These are phyloP conservation scores for Aphelenchoides besseyi DNA, from an alignment of 1,140 invertebrate genomes.

Conservation along the genomic window DNA sequence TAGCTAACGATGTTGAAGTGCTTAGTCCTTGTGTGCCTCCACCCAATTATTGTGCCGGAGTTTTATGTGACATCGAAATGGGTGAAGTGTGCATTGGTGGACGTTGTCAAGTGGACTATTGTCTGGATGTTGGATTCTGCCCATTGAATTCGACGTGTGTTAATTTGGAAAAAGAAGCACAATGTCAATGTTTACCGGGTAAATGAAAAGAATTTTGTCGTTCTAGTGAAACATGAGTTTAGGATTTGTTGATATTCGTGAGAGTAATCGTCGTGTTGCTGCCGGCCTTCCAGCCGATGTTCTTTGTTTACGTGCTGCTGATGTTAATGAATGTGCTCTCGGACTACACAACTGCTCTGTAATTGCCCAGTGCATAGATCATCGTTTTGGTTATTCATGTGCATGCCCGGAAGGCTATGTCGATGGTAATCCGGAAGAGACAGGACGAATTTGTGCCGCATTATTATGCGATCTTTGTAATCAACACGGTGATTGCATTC, in stretches of 20 bases:
- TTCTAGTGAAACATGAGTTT: slow-evolving; percentile 14
- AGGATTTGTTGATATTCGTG: slow-evolving; percentile 59
- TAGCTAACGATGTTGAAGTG: slow-evolving; percentile 53
- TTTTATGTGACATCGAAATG: slow-evolving; percentile 46
- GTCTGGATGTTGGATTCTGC: slow-evolving; percentile 48
- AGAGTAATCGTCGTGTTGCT: slow-evolving; percentile 40
- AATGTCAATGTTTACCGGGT: slow-evolving; percentile 50
- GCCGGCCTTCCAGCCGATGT: slow-evolving; percentile 52
- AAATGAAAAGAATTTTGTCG: neutral
- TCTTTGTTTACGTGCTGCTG: slow-evolving; percentile 46
- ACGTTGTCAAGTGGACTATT: slow-evolving; percentile 46
- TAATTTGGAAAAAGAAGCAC: slow-evolving; percentile 56
- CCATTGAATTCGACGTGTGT: slow-evolving; percentile 57
- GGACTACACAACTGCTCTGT: slow-evolving; percentile 60
- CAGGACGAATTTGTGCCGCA: slow-evolving; percentile 54
- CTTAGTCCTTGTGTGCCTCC: slow-evolving; percentile 54
- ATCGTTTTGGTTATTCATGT: slow-evolving; percentile 51
- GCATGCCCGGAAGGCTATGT: slow-evolving; percentile 57
- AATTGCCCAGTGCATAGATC: slow-evolving; percentile 58
- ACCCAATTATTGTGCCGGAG: slow-evolving; percentile 50
- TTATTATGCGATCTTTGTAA: slow-evolving; percentile 61
- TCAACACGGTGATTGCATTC: slow-evolving; percentile 56
- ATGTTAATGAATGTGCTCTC: slow-evolving; percentile 58
- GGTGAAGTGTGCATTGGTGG: slow-evolving; percentile 26
- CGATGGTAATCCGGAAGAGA: slow-evolving; percentile 54